Base-by-base conservation (phyloP, 2,888 invertebrate species). In the Celastrina argiolus region DNA sequence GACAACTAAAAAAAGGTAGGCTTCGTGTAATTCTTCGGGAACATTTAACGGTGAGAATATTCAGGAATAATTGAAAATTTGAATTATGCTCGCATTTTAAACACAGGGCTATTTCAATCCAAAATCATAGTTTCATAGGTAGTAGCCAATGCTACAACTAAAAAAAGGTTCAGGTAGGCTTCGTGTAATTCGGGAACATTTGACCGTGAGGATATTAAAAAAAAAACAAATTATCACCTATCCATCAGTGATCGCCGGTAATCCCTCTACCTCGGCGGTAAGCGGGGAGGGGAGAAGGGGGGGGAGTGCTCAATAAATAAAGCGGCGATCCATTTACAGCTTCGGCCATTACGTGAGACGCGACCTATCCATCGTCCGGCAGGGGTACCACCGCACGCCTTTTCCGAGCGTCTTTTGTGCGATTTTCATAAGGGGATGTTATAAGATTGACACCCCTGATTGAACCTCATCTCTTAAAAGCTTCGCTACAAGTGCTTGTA, bases 281-380 rank as follows among this genome's bases (percentile, higher is more conserved):
- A 34, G 34, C 18, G 22, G 18, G 10, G 41, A 45, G 45, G 45
- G 42, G 42, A 16, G 58, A 16, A 36, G 36, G 39, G 58, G 59
- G 59, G 12, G 14, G 14, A 0, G 59, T 39, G 34, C 45, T 69
- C 61, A 67, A 68, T 71, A 72, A 71, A 71, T 70, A 67, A 70
- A 71, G 66, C 71, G 70, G 71, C 73, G 69, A 71, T 73, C 74
- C 73, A 73, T 75, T 72, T 66, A 59, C 69, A 51, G 70, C 73
- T 74, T 73, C 70, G 72, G 65, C 72, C 73, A 73, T 74, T 74
- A 74, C 71, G 67, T 56, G 65, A 69, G 73, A 70, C 73, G 64
- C 70, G 64, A 69, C 67, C 71, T 74, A 73, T 76, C 76, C 72
- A 74, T 76, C 74, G 69, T 59, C 69, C 66, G 68, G 69, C 73